Conservation (phyloP, 2,888 invertebrate species). For the Euplagia quadripunctaria region DNA sequence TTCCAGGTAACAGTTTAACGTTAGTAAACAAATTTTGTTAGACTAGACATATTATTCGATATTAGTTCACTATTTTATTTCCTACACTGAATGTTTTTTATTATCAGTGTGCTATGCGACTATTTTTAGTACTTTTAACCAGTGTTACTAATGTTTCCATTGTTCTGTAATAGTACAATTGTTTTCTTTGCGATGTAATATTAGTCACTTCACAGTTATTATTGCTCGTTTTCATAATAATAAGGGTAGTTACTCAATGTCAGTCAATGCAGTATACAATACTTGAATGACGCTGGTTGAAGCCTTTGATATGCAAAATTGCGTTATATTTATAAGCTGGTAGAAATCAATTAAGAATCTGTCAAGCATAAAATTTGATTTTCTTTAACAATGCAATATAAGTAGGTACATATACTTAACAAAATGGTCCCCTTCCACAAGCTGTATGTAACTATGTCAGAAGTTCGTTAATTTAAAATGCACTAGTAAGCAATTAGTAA, state of each 20-base stretch:
- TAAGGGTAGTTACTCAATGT: slow-evolving; percentile 39
- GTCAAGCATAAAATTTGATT: background rate
- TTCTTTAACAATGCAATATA: too few relatives aligned
- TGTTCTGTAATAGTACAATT: slow-evolving; percentile 36
- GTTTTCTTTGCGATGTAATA: slow-evolving; percentile 29
- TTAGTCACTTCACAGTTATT: slow-evolving; percentile 38
- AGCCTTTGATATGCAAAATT: slow-evolving; percentile 31
- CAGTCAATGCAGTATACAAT: slow-evolving; percentile 32
- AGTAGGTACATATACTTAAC: background rate
- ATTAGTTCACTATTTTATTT: background rate
- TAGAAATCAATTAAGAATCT: slow-evolving; percentile 24
- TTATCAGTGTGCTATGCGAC: background rate
- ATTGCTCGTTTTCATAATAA: slow-evolving; percentile 35
- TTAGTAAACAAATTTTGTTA: background rate
- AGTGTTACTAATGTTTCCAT: slow-evolving; percentile 31
- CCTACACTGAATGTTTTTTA: background rate
- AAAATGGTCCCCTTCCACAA: background rate
- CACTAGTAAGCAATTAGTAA: background rate
- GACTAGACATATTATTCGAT: background rate
- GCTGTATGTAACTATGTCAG: background rate
- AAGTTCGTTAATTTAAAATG: background rate
- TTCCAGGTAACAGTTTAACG: background rate
- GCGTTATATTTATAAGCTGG: slow-evolving; percentile 27
- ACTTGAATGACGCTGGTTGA: slow-evolving; percentile 26
- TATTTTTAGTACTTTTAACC: background rate